These are phyloP conservation scores for Grallaria varia DNA, from an alignment of 2,113 vertebrate genomes.

Conservation along the genomic window DNA sequence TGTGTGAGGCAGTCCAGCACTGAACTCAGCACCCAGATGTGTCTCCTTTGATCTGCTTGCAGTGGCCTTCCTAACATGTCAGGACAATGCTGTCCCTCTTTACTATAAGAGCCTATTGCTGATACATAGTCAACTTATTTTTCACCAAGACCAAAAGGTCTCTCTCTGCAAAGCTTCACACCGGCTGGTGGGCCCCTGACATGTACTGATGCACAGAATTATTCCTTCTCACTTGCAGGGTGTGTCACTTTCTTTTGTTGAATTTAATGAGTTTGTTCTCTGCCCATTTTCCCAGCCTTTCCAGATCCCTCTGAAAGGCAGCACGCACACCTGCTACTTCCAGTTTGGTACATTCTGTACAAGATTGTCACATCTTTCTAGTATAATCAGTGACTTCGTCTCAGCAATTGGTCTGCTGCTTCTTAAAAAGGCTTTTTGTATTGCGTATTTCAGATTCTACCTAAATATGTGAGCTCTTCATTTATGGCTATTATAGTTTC, in stretches of 20 bases:
- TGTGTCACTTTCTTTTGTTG: accelerated
- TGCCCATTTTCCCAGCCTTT: neutral
- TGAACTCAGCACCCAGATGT: no score
- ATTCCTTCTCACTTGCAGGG: neutral
- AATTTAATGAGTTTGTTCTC: neutral
- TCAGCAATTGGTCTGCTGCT: neutral
- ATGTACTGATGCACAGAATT: neutral
- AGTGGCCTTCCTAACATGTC: neutral
- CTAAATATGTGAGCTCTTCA: neutral
- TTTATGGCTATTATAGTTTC: neutral
- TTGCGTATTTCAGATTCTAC: neutral
- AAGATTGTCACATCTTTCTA: neutral
- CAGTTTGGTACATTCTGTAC: accelerated
- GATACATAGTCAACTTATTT: neutral
- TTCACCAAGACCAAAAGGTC: neutral
- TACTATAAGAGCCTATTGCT: neutral
- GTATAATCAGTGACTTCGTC: neutral
- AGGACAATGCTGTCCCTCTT: neutral
- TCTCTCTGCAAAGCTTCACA: neutral
- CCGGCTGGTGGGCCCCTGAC: accelerated
- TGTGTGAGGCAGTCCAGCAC: accelerated
- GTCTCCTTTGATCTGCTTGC: neutral
- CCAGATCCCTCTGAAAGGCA: neutral
- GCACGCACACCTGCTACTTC: accelerated
- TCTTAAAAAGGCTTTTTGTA: neutral